Base-by-base conservation (phyloP, 2,113 vertebrate genomes). In the Probosciger aterrimus region DNA sequence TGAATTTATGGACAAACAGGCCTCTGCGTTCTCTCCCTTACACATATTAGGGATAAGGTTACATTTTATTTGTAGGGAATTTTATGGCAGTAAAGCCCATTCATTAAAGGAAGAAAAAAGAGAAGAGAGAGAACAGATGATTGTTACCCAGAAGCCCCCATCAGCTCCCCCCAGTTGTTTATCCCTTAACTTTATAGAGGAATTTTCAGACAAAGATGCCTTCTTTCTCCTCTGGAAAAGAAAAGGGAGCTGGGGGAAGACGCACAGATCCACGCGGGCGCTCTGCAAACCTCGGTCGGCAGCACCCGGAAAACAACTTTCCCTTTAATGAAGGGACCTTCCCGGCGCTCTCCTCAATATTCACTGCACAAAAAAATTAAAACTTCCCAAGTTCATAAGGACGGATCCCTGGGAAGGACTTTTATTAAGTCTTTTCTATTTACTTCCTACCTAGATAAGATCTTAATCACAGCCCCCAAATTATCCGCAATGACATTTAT, bases 361-460 rank as follows among this genome's bases (percentile, higher is more conserved):
- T 90, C 92, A 64, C 81, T 82, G 60, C 49, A 47, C 55, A 70
- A 57, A 79, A 79, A 82, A 78, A 84, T 86, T 95, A 82, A 96
- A 98, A 92, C 96, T 97, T 96, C 96, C 43, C 82, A 82, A 96
- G 95, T 93, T 86, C 96, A 96, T 94, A 87, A 89, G 96, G 93
- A 59, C 7, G 92, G 96, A 97, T 89, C 88, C 96, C 92, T 85
- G 96, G 97, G 94, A 84, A 77, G 98, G 97, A 97, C 98, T 98
- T 98, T 97, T 97, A 97, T 97, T 95, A 98, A 98, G 98, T 97
- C 98, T 95, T 98, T 98, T 98, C 98, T 97, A 98, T 98, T 98
- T 98, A 98, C 98, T 98, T 98, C 98, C 98, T 97, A 98, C 98
- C 98, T 98, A 98, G 98, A 98, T 98, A 98, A 98, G 98, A 98